Evolutionary conservation across 2,888 invertebrate genomes (phyloP).

Genomic region (Polymixis flavicincta): DNA sequence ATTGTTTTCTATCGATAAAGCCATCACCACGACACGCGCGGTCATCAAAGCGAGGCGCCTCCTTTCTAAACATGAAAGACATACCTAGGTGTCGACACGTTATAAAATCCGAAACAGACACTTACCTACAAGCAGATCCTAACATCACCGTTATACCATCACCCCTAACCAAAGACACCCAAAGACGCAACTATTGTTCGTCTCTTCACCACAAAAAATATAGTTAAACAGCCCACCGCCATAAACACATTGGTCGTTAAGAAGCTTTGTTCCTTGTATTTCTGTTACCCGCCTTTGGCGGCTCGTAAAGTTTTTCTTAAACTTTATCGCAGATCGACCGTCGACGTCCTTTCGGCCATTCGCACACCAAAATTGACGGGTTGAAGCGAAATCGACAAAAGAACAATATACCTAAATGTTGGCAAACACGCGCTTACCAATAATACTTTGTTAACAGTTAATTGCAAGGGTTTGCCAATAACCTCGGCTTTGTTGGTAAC

Average conservation of each 20-base stretch:
- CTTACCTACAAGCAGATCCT: conserved; percentile 52
- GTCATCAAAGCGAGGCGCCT: conserved; percentile 25
- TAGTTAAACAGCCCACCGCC: conserved; percentile 77
- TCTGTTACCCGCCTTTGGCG: conserved; percentile 81
- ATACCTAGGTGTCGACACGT: conserved; percentile 20
- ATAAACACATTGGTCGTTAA: conserved; percentile 83
- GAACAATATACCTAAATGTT: conserved; percentile 80
- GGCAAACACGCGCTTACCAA: conserved; percentile 78
- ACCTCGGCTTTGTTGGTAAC: conserved; percentile 78
- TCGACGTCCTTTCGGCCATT: conserved; percentile 71
- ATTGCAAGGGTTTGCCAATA: conserved; percentile 87
- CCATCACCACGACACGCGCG: conserved; percentile 23
- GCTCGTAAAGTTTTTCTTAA: conserved; percentile 81
- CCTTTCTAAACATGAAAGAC: conserved; percentile 34
- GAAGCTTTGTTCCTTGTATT: conserved; percentile 80
- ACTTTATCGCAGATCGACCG: conserved; percentile 73
- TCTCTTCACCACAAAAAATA: conserved; percentile 74
- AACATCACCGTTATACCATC: conserved; percentile 73
- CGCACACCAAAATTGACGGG: conserved; percentile 79
- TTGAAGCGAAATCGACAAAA: conserved; percentile 77
- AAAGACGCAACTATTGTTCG: conserved; percentile 70
- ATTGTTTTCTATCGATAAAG: conserved; percentile 10
- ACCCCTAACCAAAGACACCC: conserved; percentile 53
- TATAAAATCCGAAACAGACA: conserved; percentile 36
- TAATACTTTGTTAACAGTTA: conserved; percentile 81